Base-by-base conservation (phyloP, 2,113 vertebrate genomes). In the Ondatra zibethicus region DNA sequence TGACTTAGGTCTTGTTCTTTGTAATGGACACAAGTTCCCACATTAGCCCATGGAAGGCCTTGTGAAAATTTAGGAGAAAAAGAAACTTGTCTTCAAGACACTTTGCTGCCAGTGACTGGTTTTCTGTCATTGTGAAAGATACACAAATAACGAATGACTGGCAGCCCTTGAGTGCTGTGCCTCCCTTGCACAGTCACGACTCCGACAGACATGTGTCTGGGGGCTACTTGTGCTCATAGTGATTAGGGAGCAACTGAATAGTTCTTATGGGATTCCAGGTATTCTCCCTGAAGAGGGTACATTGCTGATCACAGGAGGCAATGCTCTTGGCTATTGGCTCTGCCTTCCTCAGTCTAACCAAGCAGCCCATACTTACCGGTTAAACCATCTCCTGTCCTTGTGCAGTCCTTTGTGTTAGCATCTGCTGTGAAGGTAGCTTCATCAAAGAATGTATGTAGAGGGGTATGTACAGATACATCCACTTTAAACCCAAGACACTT, bases 401-500 rank as follows among this genome's bases (percentile, higher is more conserved):
- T 0, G 94, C 99, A 99, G 0, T 90, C 0, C 0, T 39, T 1
- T 0, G 0, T 0, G 25, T 90, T 75, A 17, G 27, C 0, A 0
- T 70, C 0, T 58, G 0, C 31, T 19, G 1, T 3, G 1, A 0
- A 0, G 0, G 68, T 0, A 21, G 13, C 0, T 0, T 0, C 0
- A 50, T 0, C 0, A 0, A 39, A 1, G 25, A 10, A 11, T 27
- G 3, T 11, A 10, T 1, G 12, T 68, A 14, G 31, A 61, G 45
- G 7, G 10, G 25, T 2, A 7, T 0, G 0, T 13, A 98, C 0
- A 13, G 52, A 25, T 2, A 27, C 39, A 9, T 25, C 61, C 36
- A 99, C 17, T 31, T 98, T 93, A 58, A 98, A 63, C 42, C 98
- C 99, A 0, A 99, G 55, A 45, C 99, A 99, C 0, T 76, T 55